These are phyloP conservation scores for Rafetus swinhoei DNA, from an alignment of 2,113 vertebrate genomes.

Conservation along the genomic window DNA sequence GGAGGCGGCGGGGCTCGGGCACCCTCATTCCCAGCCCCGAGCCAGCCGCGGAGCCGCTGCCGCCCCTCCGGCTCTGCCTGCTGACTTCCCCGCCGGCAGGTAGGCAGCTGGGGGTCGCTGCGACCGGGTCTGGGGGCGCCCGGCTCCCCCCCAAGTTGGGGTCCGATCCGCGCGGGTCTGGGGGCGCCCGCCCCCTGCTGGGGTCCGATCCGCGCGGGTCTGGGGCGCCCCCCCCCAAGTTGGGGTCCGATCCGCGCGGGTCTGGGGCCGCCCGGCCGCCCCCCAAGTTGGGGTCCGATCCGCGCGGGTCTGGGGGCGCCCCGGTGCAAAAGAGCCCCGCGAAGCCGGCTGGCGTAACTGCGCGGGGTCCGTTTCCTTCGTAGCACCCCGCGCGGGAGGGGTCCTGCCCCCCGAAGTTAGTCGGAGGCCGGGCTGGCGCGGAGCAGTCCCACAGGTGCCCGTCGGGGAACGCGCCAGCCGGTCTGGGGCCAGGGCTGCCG, in stretches of 20 bases:
- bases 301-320: neutral
- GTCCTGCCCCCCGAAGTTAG: neutral
- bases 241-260: too few species aligned
- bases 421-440: neutral
- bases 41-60: neutral
- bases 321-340: neutral
- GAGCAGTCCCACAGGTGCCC: neutral
- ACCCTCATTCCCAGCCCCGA: neutral
- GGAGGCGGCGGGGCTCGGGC: neutral
- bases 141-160: neutral
- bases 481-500: neutral
- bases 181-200: neutral
- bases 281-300: neutral
- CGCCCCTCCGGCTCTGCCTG: neutral
- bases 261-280: neutral
- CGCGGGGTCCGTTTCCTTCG: neutral
- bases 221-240: neutral
- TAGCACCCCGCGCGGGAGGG: neutral
- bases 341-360: constrained; percentile 17
- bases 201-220: neutral
- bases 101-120: neutral
- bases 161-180: neutral
- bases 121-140: too few species aligned
- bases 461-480: neutral
- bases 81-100: neutral